Conservation (phyloP, 2,113 vertebrate genomes). For the Otolemur garnettii region DNA sequence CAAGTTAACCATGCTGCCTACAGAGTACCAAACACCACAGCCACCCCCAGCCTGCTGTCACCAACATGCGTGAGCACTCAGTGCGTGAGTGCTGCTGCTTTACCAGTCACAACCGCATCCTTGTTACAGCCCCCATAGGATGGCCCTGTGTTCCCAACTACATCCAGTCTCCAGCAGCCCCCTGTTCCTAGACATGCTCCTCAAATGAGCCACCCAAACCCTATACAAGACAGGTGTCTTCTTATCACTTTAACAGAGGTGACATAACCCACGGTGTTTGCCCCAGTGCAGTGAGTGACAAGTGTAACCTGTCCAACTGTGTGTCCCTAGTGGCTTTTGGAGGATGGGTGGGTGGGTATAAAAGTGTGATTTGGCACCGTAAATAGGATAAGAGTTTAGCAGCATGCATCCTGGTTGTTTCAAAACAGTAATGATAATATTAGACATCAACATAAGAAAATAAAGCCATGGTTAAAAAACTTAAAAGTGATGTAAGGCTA, state of each 20-base stretch:
- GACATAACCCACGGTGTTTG: accelerated
- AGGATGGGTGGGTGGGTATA: background rate
- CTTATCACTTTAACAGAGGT: background rate
- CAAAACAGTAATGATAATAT: background rate
- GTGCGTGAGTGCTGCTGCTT: no score
- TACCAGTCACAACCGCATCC: no score
- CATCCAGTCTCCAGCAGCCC: background rate
- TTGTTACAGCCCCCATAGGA: no score
- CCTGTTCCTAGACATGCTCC: background rate
- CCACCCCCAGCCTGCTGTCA: no score
- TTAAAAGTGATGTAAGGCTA: background rate
- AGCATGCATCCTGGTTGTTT: background rate
- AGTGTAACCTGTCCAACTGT: background rate
- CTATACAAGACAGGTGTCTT: background rate
- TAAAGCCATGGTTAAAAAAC: background rate
- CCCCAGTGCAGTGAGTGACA: no score
- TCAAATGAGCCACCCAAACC: background rate
- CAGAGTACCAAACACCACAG: no score
- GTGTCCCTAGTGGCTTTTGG: background rate
- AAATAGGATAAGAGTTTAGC: background rate
- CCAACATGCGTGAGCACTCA: no score
- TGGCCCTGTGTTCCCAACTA: no score
- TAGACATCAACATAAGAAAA: background rate
- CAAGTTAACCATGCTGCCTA: no score
- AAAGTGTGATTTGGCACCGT: background rate